Base-by-base conservation (phyloP, 2,797 vertebrate genomes). In the Erithacus rubecula region DNA sequence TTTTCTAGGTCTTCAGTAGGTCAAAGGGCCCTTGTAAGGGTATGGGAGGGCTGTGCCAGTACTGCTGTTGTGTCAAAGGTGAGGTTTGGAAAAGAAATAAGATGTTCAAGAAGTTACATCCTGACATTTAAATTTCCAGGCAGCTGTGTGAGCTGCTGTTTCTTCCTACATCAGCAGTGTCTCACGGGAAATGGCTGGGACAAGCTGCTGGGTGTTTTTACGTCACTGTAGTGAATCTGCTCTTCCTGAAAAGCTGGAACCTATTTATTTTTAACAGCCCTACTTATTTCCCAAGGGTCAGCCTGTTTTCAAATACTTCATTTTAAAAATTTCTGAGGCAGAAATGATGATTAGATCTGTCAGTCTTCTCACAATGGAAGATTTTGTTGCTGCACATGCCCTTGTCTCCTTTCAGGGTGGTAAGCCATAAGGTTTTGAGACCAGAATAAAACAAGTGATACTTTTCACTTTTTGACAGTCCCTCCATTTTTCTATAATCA, bases 171-270 rank as follows among this genome's bases (percentile, higher is more conserved):
- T 95, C 93, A 91, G 58, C 65, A 86, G 44, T 0, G 5, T 93
- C 96, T 92, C 93, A 26, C 21, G 94, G 93, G 96, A 94, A 91
- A 93, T 39, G 55, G 51, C 89, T 94, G 79, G 84, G 92, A 93
- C 91, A 93, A 92, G 87, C 79, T 96, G 93, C 95, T 96, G 93
- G 93, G 92, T 94, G 93, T 95, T 92, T 96, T 94, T 93, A 96
- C 84, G 91, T 97, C 95, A 95, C 85, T 90, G 41, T 69, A 80
- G 93, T 85, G 93, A 95, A 94, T 92, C 63, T 92, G 84, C 49
- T 94, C 87, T 96, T 96, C 95, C 93, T 96, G 94, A 94, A 95
- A 95, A 95, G 88, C 90, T 97, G 92, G 87, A 96, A 94, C 60
- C 77, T 94, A 92, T 94, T 96, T 96, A 96, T 96, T 97, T 96